Evolutionary conservation across 2,797 vertebrate genomes (phyloP).

Genomic region (Scarus forsteni): DNA sequence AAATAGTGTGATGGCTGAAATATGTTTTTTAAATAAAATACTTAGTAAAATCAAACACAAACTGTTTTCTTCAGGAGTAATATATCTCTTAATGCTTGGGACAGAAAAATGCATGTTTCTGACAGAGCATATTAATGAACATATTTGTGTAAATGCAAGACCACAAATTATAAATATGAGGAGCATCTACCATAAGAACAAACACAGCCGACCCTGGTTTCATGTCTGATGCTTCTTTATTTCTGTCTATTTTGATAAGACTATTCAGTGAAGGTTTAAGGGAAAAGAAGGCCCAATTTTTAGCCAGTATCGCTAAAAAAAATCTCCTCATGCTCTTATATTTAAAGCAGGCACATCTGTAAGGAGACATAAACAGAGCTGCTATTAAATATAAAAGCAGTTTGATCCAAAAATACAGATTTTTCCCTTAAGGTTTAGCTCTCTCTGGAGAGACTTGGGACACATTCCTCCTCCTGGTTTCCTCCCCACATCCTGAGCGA

Average conservation of each 20-base stretch:
- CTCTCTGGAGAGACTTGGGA: constrained; percentile 24
- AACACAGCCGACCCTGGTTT: not conserved
- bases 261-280: too few relatives aligned
- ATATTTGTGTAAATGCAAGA: too few relatives aligned
- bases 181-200: too few relatives aligned
- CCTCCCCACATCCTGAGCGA: constrained; percentile 28
- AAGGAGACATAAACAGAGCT: constrained; percentile 24
- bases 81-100: too few relatives aligned
- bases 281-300: not conserved
- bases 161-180: too few relatives aligned
- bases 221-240: not conserved
- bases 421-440: constrained; percentile 16
- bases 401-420: constrained; percentile 24
- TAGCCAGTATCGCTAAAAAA: not conserved
- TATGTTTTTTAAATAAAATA: too few relatives aligned
- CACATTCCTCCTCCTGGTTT: constrained; percentile 43
- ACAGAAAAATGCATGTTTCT: too few relatives aligned
- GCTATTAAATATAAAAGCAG: constrained; percentile 10
- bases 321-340: not conserved
- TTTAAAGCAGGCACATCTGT: not conserved
- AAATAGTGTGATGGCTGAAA: too few relatives aligned
- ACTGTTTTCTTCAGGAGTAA: too few relatives aligned
- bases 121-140: too few relatives aligned
- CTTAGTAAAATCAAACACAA: too few relatives aligned
- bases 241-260: not conserved